Conservation (phyloP, 2,888 invertebrate species). For the Folsomia candida region DNA sequence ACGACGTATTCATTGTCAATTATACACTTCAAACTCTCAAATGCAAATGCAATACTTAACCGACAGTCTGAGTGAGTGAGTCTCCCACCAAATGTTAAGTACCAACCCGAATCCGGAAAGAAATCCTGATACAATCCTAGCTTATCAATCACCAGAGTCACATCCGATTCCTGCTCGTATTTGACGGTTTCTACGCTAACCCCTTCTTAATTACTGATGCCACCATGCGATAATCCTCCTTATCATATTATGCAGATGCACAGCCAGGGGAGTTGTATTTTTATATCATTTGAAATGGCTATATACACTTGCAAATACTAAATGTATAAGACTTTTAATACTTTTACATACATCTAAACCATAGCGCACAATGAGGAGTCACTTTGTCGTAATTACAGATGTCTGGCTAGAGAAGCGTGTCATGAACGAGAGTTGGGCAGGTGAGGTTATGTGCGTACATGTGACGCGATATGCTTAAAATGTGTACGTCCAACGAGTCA, state of each 20-base stretch:
- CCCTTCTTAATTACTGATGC: constrained; percentile 5
- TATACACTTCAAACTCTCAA: too few relatives aligned
- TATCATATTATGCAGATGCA: constrained; percentile 5
- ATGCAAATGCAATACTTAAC: not conserved
- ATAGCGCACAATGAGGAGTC: too few relatives aligned
- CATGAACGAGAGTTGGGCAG: constrained; percentile 12
- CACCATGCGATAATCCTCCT: constrained; percentile 13
- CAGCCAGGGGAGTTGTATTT: not conserved
- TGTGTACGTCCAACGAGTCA: not conserved
- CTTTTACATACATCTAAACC: too few relatives aligned
- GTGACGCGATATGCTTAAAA: not conserved
- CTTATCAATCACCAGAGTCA: constrained; percentile 10
- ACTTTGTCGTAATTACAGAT: not conserved
- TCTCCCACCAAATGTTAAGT: too few relatives aligned
- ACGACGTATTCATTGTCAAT: too few relatives aligned
- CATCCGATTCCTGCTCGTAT: not conserved
- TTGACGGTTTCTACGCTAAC: not conserved
- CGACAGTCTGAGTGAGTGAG: not conserved
- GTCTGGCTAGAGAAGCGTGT: not conserved
- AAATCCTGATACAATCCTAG: not conserved
- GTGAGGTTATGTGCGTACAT: not conserved
- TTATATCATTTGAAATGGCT: not conserved
- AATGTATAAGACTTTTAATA: too few relatives aligned
- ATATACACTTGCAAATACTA: too few relatives aligned
- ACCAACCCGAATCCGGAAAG: constrained; percentile 12